Evolutionary conservation across 2,113 vertebrate species (phyloP), one percentile per base, ranked within the genome.

Genomic region (Donacobius atricapilla): DNA sequence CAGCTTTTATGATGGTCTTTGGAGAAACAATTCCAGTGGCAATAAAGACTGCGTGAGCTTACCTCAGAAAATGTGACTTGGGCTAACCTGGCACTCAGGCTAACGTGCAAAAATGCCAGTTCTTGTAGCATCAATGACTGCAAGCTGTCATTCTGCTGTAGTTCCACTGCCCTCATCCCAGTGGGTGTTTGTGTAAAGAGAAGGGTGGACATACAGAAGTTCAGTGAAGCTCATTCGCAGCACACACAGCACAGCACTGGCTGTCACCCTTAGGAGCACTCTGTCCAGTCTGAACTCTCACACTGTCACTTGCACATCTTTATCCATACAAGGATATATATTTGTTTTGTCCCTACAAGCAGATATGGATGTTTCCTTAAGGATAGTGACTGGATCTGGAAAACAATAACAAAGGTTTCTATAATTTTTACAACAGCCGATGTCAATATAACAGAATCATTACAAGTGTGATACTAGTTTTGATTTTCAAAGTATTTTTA

Each of bases 401-500:
- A 78, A 93, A 92, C 24, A 61, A 0, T 45, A 82, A n/a, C 58
- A 66, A 72, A 60, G 15, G 14, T 70, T 50, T 30, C 35, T 66
- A 25, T 18, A 10, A 56, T 71, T 92, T 83, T 83, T 75, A 71
- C 44, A 84, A 27, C 5, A 56, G n/a, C 19, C 6, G 2, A 75
- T 42, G 11, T 48, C 51, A 78, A 24, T 56, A 11, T 12, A 83
- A 86, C 33, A 90, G 60, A 82, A 78, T 39, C 47, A 63, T 66
- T 58, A 63, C 68, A 68, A 86, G 28, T 18, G n/a, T 45, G 45
- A 23, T 31, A 37, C 10, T 58, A 39, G 48, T 87, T 90, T 81
- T 75, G 27, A 44, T 83, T 84, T 89, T 92, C 60, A 83, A 63
- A 84, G 51, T 87, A 82, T 75, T 96, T 97, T 97, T 97, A 97